Evolutionary conservation across 2,113 vertebrate genomes (phyloP).

Genomic region (Oxyura jamaicensis): DNA sequence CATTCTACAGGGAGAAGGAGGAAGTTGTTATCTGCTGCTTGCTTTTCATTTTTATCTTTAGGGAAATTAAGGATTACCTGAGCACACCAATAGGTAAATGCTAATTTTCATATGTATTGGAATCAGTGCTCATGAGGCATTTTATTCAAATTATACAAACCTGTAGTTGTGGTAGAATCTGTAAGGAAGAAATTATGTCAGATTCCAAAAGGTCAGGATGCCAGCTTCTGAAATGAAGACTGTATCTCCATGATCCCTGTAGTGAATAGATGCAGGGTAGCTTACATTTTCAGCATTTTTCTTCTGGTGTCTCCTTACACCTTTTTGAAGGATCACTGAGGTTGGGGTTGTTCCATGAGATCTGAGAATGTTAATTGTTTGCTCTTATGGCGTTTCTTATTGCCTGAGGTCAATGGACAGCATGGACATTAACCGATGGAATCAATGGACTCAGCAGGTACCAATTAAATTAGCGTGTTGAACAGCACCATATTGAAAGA

Average conservation of each 20-base stretch:
- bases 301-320: neutral
- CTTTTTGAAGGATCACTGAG: neutral
- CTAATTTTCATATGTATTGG: neutral
- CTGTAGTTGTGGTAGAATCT: neutral
- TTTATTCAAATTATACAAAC: neutral
- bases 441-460: neutral
- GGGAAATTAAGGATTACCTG: neutral
- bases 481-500: neutral
- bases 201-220: neutral
- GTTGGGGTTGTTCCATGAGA: neutral
- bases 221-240: neutral
- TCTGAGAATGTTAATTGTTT: neutral
- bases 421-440: neutral
- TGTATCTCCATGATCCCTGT: neutral
- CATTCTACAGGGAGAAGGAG: neutral
- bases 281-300: neutral
- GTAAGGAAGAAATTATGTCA: neutral
- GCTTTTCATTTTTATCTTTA: neutral
- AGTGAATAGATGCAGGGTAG: neutral
- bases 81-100: neutral
- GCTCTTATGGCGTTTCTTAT: neutral
- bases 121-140: neutral
- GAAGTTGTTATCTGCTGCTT: neutral
- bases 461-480: neutral
- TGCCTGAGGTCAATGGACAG: neutral